These are phyloP conservation scores for Riparia riparia DNA, from an alignment of 2,113 vertebrate species.

Conservation along the genomic window DNA sequence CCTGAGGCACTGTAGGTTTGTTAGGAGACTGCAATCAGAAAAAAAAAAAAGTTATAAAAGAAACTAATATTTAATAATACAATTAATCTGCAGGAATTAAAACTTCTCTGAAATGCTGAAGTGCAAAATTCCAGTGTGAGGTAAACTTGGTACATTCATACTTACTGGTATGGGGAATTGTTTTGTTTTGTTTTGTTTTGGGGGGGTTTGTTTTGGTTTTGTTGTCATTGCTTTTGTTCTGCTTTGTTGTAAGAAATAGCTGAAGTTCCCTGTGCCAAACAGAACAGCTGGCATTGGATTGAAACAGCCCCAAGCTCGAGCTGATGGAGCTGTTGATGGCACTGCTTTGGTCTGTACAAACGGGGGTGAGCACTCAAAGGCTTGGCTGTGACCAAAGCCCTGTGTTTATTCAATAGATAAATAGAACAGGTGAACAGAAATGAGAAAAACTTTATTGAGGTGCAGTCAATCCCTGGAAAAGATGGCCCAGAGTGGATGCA, in stretches of 20 bases:
- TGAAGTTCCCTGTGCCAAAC: neutral
- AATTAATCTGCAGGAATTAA: neutral
- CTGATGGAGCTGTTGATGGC: neutral
- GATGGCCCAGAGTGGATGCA: neutral
- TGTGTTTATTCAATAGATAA: neutral
- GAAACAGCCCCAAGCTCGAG: neutral
- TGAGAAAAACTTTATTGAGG: neutral
- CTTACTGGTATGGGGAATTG: neutral
- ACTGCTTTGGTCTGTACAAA: neutral
- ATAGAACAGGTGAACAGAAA: neutral
- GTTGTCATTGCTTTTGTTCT: neutral
- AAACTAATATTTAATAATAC: neutral
- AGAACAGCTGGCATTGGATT: neutral
- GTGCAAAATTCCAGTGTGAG: neutral
- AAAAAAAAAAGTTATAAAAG: neutral
- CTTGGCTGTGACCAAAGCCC: neutral
- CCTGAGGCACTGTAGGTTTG: constrained; percentile 87
- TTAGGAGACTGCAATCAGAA: constrained; percentile 87
- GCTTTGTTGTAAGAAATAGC: neutral
- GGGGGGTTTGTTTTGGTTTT: neutral
- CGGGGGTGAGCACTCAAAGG: neutral
- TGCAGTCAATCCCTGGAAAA: neutral
- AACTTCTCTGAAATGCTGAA: neutral
- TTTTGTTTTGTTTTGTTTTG: neutral
- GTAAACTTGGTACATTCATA: neutral